Conservation (phyloP, 1,140 invertebrate species). For the Nymphalis io region DNA sequence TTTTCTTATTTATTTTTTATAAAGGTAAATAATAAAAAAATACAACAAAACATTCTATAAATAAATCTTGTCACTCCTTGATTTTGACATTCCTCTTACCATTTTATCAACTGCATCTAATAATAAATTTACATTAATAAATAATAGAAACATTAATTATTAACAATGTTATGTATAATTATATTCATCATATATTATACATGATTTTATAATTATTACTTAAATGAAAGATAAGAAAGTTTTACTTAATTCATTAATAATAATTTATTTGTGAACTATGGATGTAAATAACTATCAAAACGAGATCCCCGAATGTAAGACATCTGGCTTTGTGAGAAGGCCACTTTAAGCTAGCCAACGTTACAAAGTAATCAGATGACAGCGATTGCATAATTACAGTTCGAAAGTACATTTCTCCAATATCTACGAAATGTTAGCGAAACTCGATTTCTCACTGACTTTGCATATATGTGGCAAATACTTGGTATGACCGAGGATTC, state of each 20-base stretch:
- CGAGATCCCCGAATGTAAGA: background rate
- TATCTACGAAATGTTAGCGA: slow-evolving; percentile 50
- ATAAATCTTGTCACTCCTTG: no score
- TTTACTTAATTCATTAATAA: background rate
- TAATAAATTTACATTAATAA: background rate
- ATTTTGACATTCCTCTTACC: no score
- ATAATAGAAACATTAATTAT: background rate
- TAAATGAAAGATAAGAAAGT: background rate
- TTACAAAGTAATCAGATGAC: slow-evolving; percentile 46
- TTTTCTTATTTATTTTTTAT: no score
- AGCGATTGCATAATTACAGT: slow-evolving; percentile 44
- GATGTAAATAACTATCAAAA: slow-evolving; percentile 15
- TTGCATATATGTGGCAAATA: slow-evolving; percentile 40
- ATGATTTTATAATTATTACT: background rate
- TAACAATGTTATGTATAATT: background rate
- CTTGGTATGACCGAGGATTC: background rate
- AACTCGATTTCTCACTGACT: slow-evolving; percentile 54
- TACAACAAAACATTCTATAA: no score
- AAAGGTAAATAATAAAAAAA: no score
- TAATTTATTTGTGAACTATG: slow-evolving; percentile 23
- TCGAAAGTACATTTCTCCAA: slow-evolving; percentile 60
- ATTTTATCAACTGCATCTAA: no score
- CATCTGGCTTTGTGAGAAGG: slow-evolving; percentile 18
- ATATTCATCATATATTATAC: background rate
- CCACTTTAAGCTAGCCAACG: slow-evolving; percentile 31